Conservation (phyloP, 92 coral and sea anemone species). For the Bergia puertoricense region DNA sequence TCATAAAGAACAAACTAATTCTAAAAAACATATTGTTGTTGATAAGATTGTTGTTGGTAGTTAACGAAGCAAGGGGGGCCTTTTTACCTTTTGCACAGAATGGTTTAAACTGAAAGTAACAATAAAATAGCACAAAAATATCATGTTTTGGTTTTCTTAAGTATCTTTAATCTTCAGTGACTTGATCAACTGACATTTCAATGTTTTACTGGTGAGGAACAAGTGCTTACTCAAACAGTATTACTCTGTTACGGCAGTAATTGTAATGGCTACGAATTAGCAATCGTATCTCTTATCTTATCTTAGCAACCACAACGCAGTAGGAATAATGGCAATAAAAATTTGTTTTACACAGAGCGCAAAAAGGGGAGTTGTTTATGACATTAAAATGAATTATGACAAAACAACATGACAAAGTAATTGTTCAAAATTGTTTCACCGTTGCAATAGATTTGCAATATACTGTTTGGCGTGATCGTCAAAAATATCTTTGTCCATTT, state of each 20-base stretch:
- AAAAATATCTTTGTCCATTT: slow-evolving; percentile 19
- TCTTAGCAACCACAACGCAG: not conserved
- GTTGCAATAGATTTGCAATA: slow-evolving; percentile 9
- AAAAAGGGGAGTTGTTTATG: not conserved
- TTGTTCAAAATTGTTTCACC: not conserved
- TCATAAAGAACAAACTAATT: too few relatives aligned
- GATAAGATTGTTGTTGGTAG: too few relatives aligned
- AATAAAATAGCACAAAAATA: not conserved
- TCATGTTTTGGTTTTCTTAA: not conserved
- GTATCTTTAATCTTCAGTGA: not conserved
- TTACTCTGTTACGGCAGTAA: too few relatives aligned
- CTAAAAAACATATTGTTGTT: too few relatives aligned
- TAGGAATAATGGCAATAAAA: not conserved
- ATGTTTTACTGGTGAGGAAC: not conserved
- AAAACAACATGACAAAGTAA: too few relatives aligned
- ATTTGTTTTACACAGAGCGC: not conserved
- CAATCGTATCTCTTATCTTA: too few relatives aligned
- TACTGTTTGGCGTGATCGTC: slow-evolving; percentile 8
- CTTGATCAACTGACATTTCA: not conserved
- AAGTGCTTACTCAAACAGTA: too few relatives aligned
- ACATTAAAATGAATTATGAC: too few relatives aligned
- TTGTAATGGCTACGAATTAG: too few relatives aligned
- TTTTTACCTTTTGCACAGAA: too few relatives aligned
- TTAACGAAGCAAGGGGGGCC: too few relatives aligned
- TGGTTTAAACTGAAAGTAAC: too few relatives aligned